Evolutionary conservation across 2,888 invertebrate genomes (phyloP), one percentile per base, ranked within the genome.

Genomic region (Pasiphila rectangulata): DNA sequence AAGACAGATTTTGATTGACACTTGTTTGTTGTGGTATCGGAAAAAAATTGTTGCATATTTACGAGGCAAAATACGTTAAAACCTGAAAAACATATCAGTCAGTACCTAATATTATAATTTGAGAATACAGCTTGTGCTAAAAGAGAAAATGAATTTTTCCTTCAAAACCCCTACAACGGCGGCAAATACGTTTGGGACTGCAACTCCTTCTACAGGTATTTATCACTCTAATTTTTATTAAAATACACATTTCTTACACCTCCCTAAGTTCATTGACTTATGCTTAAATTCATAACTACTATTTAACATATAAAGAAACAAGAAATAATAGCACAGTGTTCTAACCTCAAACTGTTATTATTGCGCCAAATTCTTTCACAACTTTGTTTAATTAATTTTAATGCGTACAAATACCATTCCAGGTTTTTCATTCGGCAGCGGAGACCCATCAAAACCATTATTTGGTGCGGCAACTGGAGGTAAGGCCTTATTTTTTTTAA

Each of bases 371-470:
- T 30, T 6, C 5, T 16, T 9, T n/a, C n/a, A n/a, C 3, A 13
- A 25, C 6, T 25, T 25, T 27, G 7, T 24, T 24, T n/a, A 2
- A 21, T 21, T 6, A 16, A 16, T 4, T 16, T 4, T n/a, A n/a
- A 1, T 29, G 3, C 2, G 4, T 21, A 1, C 4, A 30, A 7
- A 7, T 12, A 6, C 10, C n/a, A 6, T 69, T 72, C 20, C 64
- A 81, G 84, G 83, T 0, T 76, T 80, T 54, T 24, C 79, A 16
- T 80, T 81, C 59, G 86, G 83, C 0, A 69, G 83, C 49, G 88
- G 88, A n/a, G 89, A 89, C 65, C 62, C 79, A 4, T 59, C 69
- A 19, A 89, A 90, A 63, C 54, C 79, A 2, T 42, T 80, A 32
- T 75, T 79, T 63, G 77, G 76, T 36, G 3, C 47, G 13, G 54